Evolutionary conservation across 1,140 invertebrate genomes (phyloP).

Genomic region (Aleiodes sp.): DNA sequence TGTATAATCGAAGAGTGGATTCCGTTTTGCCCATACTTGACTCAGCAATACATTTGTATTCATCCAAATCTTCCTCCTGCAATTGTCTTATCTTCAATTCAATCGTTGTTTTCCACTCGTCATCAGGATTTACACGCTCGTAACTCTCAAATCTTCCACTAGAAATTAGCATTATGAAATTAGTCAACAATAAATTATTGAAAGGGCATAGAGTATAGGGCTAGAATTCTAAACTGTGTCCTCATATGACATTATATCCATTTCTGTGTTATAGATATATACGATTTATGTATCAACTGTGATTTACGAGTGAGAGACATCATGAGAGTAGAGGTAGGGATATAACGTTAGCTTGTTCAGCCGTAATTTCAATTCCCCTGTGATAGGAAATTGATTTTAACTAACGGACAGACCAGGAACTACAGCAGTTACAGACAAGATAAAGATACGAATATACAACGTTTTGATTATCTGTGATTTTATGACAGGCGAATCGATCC

Average conservation of each 20-base stretch:
- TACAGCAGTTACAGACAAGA: neutral
- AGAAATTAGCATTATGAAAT: conserved; percentile 32
- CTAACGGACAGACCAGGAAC: neutral
- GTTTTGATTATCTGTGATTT: neutral
- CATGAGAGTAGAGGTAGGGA: neutral
- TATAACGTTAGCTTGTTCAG: neutral
- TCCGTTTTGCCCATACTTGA: conserved; percentile 78
- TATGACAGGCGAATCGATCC: too few relatives aligned
- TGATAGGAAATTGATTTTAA: conserved; percentile 13
- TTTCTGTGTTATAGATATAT: conserved; percentile 13
- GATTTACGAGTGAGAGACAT: conserved; percentile 15
- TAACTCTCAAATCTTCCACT: conserved; percentile 70
- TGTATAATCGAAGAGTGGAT: conserved; percentile 74
- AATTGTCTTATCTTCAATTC: conserved; percentile 74
- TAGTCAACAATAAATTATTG: conserved; percentile 32
- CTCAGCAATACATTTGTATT: conserved; percentile 78
- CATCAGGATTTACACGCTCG: conserved; percentile 50
- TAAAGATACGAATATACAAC: neutral
- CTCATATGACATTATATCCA: conserved; percentile 2
- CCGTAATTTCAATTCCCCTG: conserved; percentile 14
- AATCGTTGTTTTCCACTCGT: conserved; percentile 68
- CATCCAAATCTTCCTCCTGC: conserved; percentile 72
- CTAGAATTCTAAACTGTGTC: neutral
- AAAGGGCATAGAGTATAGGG: neutral
- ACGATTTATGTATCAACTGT: conserved; percentile 6